Conservation (phyloP, 1,140 invertebrate genomes). For the Brachionus calyciflorus region DNA sequence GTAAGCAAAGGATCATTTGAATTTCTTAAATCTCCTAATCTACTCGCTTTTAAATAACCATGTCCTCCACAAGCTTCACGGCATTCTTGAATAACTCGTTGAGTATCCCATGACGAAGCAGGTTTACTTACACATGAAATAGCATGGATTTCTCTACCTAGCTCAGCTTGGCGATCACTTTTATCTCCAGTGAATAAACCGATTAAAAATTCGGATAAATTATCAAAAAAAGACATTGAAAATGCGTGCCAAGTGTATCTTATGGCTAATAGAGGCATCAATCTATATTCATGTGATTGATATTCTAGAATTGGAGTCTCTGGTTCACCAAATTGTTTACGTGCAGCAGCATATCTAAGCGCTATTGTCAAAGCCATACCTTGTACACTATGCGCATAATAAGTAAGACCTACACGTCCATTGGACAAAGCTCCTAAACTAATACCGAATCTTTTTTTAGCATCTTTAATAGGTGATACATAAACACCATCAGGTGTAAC, state of each 20-base stretch:
- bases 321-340: conserved; percentile 79
- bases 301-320: conserved; percentile 38
- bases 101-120: conserved; percentile 75
- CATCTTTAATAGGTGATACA: conserved; percentile 65
- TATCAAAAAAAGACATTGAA: conserved; percentile 65
- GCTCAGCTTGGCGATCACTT: conserved; percentile 63
- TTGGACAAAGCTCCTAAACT: conserved; percentile 76
- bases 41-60: conserved; percentile 68
- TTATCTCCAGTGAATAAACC: conserved; percentile 59
- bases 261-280: conserved; percentile 82
- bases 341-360: conserved; percentile 79
- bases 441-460: conserved; percentile 58
- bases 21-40: conserved; percentile 76
- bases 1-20: conserved; percentile 88
- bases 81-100: conserved; percentile 82
- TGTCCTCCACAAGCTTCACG: conserved; percentile 81
- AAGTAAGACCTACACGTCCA: conserved; percentile 70
- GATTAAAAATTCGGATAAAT: conserved; percentile 64
- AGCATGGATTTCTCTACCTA: conserved; percentile 83
- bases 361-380: conserved; percentile 76
- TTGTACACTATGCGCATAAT: conserved; percentile 70
- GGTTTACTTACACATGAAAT: conserved; percentile 83
- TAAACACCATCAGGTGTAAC: conserved; percentile 80
- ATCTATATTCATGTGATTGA: conserved; percentile 67
- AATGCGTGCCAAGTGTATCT: conserved; percentile 75